Evolutionary conservation across 2,888 invertebrate species (phyloP), one percentile per base, ranked within the genome.

Genomic region (Hartigia nigra): DNA sequence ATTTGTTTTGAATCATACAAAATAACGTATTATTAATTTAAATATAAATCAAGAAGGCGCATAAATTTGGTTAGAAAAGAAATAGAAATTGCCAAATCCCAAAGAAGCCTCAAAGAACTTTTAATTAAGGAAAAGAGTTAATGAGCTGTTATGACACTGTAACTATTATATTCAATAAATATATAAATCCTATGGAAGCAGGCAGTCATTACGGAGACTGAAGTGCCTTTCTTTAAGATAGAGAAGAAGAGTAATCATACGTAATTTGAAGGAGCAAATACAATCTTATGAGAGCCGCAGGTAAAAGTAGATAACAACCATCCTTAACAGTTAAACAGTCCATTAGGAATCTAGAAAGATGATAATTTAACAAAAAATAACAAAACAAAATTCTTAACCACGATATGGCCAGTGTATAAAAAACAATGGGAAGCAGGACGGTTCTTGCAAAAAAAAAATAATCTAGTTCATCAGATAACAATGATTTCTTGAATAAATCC

Each of bases 381-480:
- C 9, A 55, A 39, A 39, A 39, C 14, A 39, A 55, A 55, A 55
- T 23, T 55, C 23, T 55, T 23, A 55, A 55, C 55, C 23, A 55
- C 23, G 23, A 55, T 23, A 23, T 23, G 9, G 39, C 23, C 23
- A 55, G 55, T 39, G 55, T 23, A 5, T 23, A 23, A 55, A 55
- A 55, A 55, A 23, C 9, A 55, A 12, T 32, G 72, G 31, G 72
- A 34, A 72, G 72, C 12, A 9, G 72, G 34, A 72, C 31, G 72
- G 72, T 23, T 34, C 31, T 72, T 72, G 32, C 32, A 12, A 34
- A 72, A 72, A 72, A 72, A 72, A 72, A 3, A n/a, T n/a, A 72
- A 72, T 72, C 72, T 72, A 34, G 72, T 72, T 32, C 72, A 72
- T 72, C 72, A 72, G 72, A 72, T 72, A 72, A 34, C 32, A 31